A percentile compares a stretch with the other conserved stretches of the same genome.
Evolutionary conservation across 2,888 invertebrate genomes (phyloP).

Genomic region (Blera fallax): DNA sequence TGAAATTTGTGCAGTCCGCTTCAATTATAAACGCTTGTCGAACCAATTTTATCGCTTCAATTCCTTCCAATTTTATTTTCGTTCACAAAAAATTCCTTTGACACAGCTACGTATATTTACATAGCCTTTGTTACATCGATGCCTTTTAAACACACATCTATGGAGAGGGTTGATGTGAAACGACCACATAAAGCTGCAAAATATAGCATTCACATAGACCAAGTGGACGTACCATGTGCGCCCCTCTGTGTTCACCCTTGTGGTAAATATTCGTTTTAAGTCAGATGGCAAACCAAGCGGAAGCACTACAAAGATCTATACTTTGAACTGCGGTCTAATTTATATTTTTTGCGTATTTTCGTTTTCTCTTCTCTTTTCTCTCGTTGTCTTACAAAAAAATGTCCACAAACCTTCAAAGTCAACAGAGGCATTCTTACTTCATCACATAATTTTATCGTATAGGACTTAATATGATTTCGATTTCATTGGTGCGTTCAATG

Average conservation of each 20-base stretch:
- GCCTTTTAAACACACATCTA: slow-evolving; percentile 44
- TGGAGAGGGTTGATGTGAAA: slow-evolving; percentile 48
- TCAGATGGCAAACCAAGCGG: slow-evolving; percentile 62
- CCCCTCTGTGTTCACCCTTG: slow-evolving; percentile 48
- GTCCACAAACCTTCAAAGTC: slow-evolving; percentile 55
- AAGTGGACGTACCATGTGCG: slow-evolving; percentile 18
- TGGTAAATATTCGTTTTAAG: slow-evolving; percentile 69
- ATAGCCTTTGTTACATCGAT: slow-evolving; percentile 57
- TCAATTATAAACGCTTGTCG: slow-evolving; percentile 62
- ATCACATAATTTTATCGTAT: slow-evolving; percentile 57
- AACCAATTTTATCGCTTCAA: slow-evolving; percentile 69
- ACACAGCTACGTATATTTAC: slow-evolving; percentile 50
- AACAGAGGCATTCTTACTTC: slow-evolving; percentile 45
- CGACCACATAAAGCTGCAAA: slow-evolving; percentile 42
- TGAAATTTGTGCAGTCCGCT: slow-evolving; percentile 38
- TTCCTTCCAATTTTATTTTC: slow-evolving; percentile 65
- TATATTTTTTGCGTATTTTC: slow-evolving; percentile 48
- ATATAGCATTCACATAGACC: slow-evolving; percentile 33
- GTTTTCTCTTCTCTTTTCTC: slow-evolving; percentile 1
- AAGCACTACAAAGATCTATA: slow-evolving; percentile 67
- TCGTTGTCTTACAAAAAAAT: slow-evolving; percentile 46
- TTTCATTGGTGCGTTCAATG: slow-evolving; percentile 51
- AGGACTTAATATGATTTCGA: slow-evolving; percentile 56
- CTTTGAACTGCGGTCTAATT: slow-evolving; percentile 70
- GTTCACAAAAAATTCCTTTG: slow-evolving; percentile 45